Percentiles rank a stretch among this genome's conserved stretches.
These are phyloP conservation scores for Drosophila sp. DNA, from an alignment of 1,140 invertebrate genomes.

Conservation along the genomic window DNA sequence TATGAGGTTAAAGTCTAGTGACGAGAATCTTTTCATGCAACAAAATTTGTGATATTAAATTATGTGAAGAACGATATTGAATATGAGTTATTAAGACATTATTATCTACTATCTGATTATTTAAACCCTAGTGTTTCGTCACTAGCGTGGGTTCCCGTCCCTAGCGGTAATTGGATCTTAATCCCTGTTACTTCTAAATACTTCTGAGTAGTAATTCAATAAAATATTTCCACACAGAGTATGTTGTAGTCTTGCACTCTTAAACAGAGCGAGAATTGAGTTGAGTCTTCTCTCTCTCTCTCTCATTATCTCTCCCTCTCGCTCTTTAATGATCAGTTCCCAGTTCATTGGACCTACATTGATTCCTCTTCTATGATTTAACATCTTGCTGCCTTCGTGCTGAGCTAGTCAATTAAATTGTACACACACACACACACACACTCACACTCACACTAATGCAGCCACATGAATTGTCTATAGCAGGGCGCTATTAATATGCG, in stretches of 20 bases:
- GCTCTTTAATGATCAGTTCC: background rate
- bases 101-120: too few relatives aligned
- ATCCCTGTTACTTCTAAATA: too few relatives aligned
- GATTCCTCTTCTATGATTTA: slow-evolving; percentile 13
- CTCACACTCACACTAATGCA: slow-evolving; percentile 33
- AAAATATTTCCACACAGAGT: background rate
- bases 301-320: background rate
- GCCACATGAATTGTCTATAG: slow-evolving; percentile 59
- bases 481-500: slow-evolving; percentile 80
- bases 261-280: background rate
- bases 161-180: too few relatives aligned
- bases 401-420: slow-evolving; percentile 19
- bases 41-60: too few relatives aligned
- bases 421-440: slow-evolving; percentile 42
- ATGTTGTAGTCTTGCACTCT: background rate
- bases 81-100: too few relatives aligned
- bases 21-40: too few relatives aligned
- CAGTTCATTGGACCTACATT: slow-evolving; percentile 46
- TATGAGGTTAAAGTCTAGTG: too few relatives aligned
- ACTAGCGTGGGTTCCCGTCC: too few relatives aligned
- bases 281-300: background rate
- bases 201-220: too few relatives aligned
- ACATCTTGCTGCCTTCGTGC: slow-evolving; percentile 1
- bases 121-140: too few relatives aligned
- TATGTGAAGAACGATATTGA: too few relatives aligned